Evolutionary conservation across 1,140 invertebrate genomes (phyloP), one percentile per base, ranked within the genome.

Genomic region (Belonocnema kinseyi): DNA sequence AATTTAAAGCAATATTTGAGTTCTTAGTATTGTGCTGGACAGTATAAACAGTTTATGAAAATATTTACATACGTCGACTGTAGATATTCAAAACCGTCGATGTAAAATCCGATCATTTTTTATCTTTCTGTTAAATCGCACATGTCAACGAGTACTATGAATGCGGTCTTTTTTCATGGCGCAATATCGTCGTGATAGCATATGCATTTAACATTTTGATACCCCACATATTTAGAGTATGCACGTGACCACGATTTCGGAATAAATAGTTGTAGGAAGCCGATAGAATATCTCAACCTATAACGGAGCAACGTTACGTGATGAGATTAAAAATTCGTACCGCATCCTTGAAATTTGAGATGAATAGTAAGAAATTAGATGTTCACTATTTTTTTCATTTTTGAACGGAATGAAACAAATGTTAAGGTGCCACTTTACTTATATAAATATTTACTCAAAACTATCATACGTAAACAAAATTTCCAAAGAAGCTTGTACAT

Each of bases 241-340:
- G 56, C 26, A 58, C 52, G 40, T 16, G 74, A 66, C 56, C 71
- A 80, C 76, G 78, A 74, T 73, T 77, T 72, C 26, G 61, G 72
- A 75, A 84, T 84, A 84, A 84, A 84, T 82, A 80, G 78, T 77
- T 26, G 56, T 19, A 58, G 74, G 53, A 26, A 72, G 50, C 54
- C 56, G 73, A 72, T 72, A 53, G 72, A 81, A 83, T 80, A 74
- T 58, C 77, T 50, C 66, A 72, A 78, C 73, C 58, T 73, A 50
- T 33, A 33, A n/a, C 46, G 72, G 54, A 33, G 50, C 70, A 53
- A 72, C 50, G 50, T 74, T 78, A 82, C 78, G 82, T 83, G 83
- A 74, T 54, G 71, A 50, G 61, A 80, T 74, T 74, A 75, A 72
- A 52, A 71, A 58, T 58, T 72, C 73, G 53, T 58, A 14, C 14